Evolutionary conservation across 1,140 invertebrate species (phyloP), one percentile per base, ranked within the genome.

Genomic region (Eueides isabella): DNA sequence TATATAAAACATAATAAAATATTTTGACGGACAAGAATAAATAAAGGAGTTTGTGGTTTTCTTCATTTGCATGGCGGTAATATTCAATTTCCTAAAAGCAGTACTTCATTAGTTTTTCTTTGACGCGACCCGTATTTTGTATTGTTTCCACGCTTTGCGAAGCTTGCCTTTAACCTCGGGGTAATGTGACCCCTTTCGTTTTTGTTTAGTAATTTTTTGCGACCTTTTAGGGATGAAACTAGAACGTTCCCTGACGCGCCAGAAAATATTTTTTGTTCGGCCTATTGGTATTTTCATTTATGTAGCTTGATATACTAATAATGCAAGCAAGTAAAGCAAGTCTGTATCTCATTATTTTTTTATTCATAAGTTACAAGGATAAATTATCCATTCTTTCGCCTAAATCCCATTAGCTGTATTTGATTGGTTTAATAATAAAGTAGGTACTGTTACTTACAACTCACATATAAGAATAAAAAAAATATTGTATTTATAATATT

Each of bases 61-160:
- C n/a, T 23, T 55, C 48, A 26, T 26, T 55, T 55, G 48, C 19
- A 2, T 12, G 16, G 19, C 23, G 19, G 80, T 84, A 82, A 84
- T 82, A 81, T 89, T 87, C 83, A 86, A 90, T 92, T 88, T 85
- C 81, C 82, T 91, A 89, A 87, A 89, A 89, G 87, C 76, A 75
- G 82, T 80, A 85, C 84, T 89, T 90, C 86, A 90, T 90, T 89
- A 89, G 86, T 82, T 88, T 79, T 80, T 78, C 80, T 82, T 72
- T 76, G 67, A 76, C 72, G 82, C 80, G 83, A 84, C 85, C 84
- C 81, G 83, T 79, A 84, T 86, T 85, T 69, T 69, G 67, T 79
- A 87, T 90, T 90, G 85, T 87, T 83, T 80, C 68, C 44, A 31
- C 76, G 65, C 69, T 82, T 80, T 74, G 70, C 80, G 70, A 55